phyloP scores from a whole-genome alignment of 2,797 vertebrate genomes.

The Protosalanx chinensis region DNA sequence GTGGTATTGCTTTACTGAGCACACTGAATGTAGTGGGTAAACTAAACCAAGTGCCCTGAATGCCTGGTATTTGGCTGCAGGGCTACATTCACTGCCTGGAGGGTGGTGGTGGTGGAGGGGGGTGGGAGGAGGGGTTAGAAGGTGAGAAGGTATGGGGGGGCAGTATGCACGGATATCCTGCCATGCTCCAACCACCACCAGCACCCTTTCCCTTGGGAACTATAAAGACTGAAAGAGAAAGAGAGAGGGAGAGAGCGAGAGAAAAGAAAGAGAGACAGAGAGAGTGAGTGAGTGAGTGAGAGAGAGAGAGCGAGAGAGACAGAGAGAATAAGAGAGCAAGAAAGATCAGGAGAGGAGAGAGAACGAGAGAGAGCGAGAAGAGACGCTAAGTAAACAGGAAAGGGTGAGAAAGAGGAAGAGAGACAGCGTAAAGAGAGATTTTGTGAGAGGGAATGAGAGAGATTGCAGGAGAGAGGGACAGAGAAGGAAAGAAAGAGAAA shows the following conservation, averaged over 20 bases:
- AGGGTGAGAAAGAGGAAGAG: background rate
- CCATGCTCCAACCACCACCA: slow-evolving; percentile 33
- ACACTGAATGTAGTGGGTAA: background rate
- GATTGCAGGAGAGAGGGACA: background rate
- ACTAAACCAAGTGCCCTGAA: background rate
- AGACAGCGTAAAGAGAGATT: background rate
- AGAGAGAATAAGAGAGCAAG: background rate
- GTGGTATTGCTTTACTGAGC: background rate
- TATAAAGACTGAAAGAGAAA: slow-evolving; percentile 26
- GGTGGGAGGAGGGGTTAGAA: background rate
- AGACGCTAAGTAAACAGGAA: background rate
- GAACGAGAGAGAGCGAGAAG: background rate
- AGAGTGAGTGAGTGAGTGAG: background rate
- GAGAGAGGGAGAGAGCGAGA: background rate
- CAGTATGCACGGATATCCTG: slow-evolving; percentile 51
- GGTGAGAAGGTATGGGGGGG: slow-evolving; percentile 23
- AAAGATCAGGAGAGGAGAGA: background rate
- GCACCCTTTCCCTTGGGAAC: slow-evolving; percentile 30
- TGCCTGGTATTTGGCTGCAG: background rate
- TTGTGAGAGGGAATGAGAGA: background rate
- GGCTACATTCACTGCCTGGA: background rate
- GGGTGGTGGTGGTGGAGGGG: background rate
- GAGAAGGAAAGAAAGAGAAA: slow-evolving; percentile 4
- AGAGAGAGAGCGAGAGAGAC: background rate
- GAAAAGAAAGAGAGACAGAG: background rate